phyloP scores from a whole-genome alignment of 37 sponge, comb jelly and placozoan species.

The Axinella damicornis region DNA sequence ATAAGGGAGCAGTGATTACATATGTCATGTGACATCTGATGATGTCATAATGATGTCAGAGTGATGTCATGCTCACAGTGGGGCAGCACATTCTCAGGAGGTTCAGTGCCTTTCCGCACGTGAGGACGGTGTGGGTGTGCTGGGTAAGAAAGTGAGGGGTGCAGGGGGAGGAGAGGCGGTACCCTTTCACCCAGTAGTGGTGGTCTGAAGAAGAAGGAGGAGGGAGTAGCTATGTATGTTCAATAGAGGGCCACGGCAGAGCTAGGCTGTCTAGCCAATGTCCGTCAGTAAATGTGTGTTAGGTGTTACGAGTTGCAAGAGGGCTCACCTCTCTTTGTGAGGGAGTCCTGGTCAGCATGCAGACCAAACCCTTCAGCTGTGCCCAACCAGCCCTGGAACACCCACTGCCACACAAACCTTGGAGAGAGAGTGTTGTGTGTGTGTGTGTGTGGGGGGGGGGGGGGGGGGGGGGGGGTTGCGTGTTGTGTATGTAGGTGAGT shows the following conservation, averaged over 20 bases:
- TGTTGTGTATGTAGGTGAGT: neutral
- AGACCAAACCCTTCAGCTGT: conserved; percentile 61
- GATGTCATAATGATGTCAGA: too few relatives aligned
- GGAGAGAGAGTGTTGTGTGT: neutral
- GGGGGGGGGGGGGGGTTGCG: too few relatives aligned
- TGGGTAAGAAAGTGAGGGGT: conserved; percentile 30
- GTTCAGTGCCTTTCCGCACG: conserved; percentile 74
- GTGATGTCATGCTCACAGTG: conserved; percentile 22
- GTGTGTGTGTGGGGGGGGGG: too few relatives aligned
- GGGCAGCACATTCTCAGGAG: conserved; percentile 65
- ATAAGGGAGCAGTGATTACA: too few relatives aligned
- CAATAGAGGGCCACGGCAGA: too few relatives aligned
- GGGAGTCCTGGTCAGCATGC: conserved; percentile 3
- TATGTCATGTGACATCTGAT: too few relatives aligned
- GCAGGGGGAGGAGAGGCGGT: conserved; percentile 11
- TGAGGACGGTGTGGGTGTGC: conserved; percentile 44
- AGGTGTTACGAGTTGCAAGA: neutral
- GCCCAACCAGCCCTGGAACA: conserved; percentile 61
- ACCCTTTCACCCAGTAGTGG: conserved; percentile 76
- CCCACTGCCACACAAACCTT: conserved; percentile 73
- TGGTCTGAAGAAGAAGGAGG: conserved; percentile 49
- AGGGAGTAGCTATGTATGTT: neutral
- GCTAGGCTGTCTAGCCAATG: neutral
- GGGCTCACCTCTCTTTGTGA: conserved; percentile 40
- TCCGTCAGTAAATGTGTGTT: too few relatives aligned